Base-by-base conservation (phyloP, 2,113 vertebrate species). In the Symphodus melops region DNA sequence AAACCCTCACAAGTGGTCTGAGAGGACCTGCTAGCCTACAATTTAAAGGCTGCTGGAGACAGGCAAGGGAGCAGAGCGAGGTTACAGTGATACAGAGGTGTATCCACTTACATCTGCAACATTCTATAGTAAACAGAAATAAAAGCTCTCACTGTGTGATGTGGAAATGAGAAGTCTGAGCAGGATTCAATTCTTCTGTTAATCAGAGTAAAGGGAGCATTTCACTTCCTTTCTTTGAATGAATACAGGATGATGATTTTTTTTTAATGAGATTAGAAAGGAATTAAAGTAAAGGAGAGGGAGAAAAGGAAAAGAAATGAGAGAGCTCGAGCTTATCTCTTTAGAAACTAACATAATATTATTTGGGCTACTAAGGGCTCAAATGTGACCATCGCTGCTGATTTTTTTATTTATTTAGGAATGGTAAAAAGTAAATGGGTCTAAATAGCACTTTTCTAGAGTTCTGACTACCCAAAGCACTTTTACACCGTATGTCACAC, bases 1-100 rank as follows among this genome's bases (percentile, higher is more conserved):
- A 70, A 83, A 79, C 51, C 68, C 73, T 86, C 75, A 80, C 80
- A 59, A 86, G 82, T 39, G 68, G 63, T 68, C 58, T 33, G 70
- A 71, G 41, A 69, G 69, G 60, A 69, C 61, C 65, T 62, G 74
- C 44, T 36, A 42, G 77, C 41, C 49, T 71, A 36, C 76, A 85
- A 17, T 21, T 56, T 84, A 37, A 55, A 37, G 57, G 55, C 21
- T 21, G 41, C 17, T 20, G 77, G 60, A 36, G 62, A 51, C n/a
- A 33, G 42, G 60, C 33, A 25, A 23, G 46, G 14, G 37, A 42
- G 39, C 16, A 33, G 56, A 36, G 20, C 25, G 66, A 54, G 61
- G 74, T 37, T 25, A 68, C 60, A 51, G 33, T 33, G n/a, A 19
- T 36, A 66, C 16, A 17, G 70, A 51, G 37, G 20, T 8, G 12